Percentiles rank a stretch among this genome's conserved stretches.
Conservation (phyloP, 2,888 invertebrate genomes). For the Chrysolina haemoptera region DNA sequence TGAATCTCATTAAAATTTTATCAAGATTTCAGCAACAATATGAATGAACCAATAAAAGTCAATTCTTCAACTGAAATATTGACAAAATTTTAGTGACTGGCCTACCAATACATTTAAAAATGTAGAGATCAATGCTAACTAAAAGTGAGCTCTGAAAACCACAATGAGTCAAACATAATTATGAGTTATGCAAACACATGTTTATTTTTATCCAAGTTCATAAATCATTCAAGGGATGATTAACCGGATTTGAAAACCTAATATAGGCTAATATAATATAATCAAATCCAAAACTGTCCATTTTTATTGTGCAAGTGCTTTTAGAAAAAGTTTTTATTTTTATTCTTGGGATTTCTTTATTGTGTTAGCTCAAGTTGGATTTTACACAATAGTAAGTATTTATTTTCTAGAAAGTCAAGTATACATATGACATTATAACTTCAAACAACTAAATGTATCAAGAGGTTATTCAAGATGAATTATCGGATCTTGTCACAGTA, state of each 20-base stretch:
- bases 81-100: constrained; percentile 20
- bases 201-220: no score
- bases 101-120: constrained; percentile 4
- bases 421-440: no score
- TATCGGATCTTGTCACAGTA: background rate
- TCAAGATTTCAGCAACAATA: constrained; percentile 1
- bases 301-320: no score
- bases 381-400: no score
- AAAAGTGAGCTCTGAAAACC: background rate
- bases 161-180: background rate
- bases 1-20: constrained; percentile 11
- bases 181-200: background rate
- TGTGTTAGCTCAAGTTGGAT: no score
- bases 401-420: no score
- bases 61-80: background rate
- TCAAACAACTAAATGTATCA: no score
- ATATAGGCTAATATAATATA: background rate
- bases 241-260: background rate
- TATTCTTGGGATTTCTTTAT: no score
- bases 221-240: background rate
- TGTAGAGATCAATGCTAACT: constrained; percentile 3
- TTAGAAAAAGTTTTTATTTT: no score
- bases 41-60: background rate
- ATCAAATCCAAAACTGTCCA: no score
- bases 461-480: background rate